These are phyloP conservation scores for Paedocypris sp. DNA, from an alignment of 2,113 vertebrate species.

Conservation along the genomic window DNA sequence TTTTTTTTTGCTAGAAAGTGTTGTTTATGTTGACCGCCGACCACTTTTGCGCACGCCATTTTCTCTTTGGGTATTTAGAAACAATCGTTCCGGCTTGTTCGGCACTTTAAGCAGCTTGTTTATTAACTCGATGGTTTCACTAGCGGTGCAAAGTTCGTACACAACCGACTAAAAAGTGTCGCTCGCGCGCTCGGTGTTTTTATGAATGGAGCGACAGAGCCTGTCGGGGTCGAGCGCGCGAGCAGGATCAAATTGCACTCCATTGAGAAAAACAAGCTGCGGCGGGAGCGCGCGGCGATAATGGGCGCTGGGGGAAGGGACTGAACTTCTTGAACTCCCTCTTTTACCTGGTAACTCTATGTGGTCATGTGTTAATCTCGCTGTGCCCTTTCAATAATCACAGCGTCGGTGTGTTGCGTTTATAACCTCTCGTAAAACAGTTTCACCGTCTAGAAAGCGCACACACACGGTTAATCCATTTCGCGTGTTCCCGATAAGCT, in stretches of 20 bases:
- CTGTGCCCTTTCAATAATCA: not conserved
- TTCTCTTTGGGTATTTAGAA: slow-evolving; percentile 44
- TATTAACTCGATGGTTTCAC: not conserved
- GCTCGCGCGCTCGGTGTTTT: slow-evolving; percentile 25
- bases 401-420: not conserved
- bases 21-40: not conserved
- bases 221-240: not conserved
- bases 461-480: not conserved
- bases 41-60: slow-evolving; percentile 55
- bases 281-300: not conserved
- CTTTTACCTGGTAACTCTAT: not conserved
- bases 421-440: not conserved
- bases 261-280: slow-evolving; percentile 65
- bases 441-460: not conserved
- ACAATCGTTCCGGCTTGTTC: slow-evolving; percentile 35
- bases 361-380: slow-evolving; percentile 1
- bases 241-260: slow-evolving; percentile 58
- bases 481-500: slow-evolving; percentile 5
- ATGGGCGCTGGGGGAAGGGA: not conserved
- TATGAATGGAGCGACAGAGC: slow-evolving; percentile 46
- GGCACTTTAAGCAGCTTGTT: not conserved
- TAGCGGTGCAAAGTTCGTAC: not conserved
- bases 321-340: slow-evolving; percentile 29
- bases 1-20: slow-evolving; percentile 4
- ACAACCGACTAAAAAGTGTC: not conserved